Evolutionary conservation across 2,797 vertebrate genomes (phyloP).

Genomic region (Halcyon badia): DNA sequence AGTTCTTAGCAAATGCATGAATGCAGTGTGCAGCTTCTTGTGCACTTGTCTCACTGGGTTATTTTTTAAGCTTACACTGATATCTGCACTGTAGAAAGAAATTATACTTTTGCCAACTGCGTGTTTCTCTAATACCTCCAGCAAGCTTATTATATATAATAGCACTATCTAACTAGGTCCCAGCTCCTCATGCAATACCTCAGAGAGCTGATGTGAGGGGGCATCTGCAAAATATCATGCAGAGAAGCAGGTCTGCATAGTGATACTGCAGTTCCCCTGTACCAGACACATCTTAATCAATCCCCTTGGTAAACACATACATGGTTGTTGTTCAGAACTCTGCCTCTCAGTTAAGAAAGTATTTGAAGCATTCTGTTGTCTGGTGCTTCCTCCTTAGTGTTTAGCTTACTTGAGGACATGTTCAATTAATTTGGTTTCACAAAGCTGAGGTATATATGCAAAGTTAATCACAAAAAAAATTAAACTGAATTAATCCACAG

Average conservation of each 20-base stretch:
- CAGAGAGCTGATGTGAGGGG: background rate
- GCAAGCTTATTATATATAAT: background rate
- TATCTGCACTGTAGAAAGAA: background rate
- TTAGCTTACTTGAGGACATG: background rate
- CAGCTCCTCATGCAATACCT: background rate
- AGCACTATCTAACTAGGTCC: background rate
- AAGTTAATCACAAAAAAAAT: background rate
- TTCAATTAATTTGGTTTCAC: background rate
- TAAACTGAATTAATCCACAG: background rate
- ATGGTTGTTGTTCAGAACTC: background rate
- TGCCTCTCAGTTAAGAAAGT: background rate
- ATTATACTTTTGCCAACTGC: background rate
- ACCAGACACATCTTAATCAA: background rate
- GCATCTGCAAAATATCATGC: background rate
- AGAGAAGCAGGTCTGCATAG: background rate
- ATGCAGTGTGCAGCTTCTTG: background rate
- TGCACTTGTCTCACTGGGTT: background rate
- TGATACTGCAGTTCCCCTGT: background rate
- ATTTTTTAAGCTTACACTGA: background rate
- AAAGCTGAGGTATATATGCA: background rate
- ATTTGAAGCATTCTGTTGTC: background rate
- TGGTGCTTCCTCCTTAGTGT: background rate
- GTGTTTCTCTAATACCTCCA: background rate
- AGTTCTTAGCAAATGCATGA: background rate
- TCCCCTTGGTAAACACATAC: fast-evolving